A percentile compares a stretch with the other conserved stretches of the same genome.
phyloP scores from a whole-genome alignment of 2,888 invertebrate species.

The Amblyteles armatorius region DNA sequence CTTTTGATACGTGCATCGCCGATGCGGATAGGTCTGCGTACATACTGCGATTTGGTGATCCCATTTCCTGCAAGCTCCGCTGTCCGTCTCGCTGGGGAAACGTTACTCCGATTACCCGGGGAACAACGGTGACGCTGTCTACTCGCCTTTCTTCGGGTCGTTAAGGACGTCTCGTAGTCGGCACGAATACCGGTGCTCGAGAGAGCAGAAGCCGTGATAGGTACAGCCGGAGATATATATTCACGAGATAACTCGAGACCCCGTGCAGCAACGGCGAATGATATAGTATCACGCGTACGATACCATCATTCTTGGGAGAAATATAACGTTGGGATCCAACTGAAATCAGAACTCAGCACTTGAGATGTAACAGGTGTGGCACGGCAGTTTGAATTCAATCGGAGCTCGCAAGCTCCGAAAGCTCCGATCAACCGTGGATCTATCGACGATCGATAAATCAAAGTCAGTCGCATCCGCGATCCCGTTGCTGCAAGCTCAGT shows the following conservation, averaged over 20 bases:
- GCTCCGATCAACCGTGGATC: background rate
- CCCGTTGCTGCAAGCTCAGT: background rate
- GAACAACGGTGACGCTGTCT: conserved; percentile 26
- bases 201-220: background rate
- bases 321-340: background rate
- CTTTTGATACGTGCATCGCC: background rate
- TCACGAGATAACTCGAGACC: conserved; percentile 3
- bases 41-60: conserved; percentile 7
- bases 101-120: conserved; percentile 22
- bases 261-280: background rate
- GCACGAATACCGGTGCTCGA: background rate
- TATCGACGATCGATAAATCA: background rate
- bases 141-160: conserved; percentile 18
- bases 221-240: background rate
- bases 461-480: background rate
- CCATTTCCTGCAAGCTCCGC: conserved; percentile 29
- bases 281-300: background rate
- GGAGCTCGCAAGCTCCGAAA: background rate
- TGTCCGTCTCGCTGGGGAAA: conserved; percentile 8
- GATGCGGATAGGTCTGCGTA: conserved; percentile 10
- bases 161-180: conserved; percentile 30
- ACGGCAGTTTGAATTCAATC: background rate
- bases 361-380: background rate
- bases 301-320: background rate
- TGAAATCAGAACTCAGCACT: background rate